Evolutionary conservation across 2,113 vertebrate genomes (phyloP).

Genomic region (Anhinga rufa): DNA sequence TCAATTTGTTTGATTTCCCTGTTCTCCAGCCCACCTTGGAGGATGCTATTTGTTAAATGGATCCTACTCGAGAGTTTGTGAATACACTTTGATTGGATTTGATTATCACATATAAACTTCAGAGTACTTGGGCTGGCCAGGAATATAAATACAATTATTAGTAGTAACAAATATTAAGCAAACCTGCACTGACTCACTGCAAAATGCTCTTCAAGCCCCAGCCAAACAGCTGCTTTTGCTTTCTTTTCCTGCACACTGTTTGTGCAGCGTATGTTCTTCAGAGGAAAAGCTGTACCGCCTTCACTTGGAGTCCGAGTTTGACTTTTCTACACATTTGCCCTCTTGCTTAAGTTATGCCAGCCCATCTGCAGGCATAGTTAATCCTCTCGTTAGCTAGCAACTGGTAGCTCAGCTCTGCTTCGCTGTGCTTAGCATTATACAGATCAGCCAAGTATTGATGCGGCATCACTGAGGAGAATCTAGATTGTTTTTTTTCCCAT

Average conservation of each 20-base stretch:
- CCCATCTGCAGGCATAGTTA: conserved; percentile 21
- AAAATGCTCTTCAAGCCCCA: background rate
- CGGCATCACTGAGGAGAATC: conserved; percentile 48
- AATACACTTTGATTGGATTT: background rate
- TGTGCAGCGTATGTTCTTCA: background rate
- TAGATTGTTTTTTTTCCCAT: conserved; percentile 2
- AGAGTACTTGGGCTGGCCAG: background rate
- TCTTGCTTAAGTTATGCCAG: conserved; percentile 9
- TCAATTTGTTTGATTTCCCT: background rate
- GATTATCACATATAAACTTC: background rate
- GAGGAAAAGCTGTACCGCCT: background rate
- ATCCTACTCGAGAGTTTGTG: background rate
- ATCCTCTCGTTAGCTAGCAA: conserved; percentile 43
- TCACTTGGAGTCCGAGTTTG: background rate
- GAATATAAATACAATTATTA: background rate
- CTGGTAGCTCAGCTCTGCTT: conserved; percentile 33
- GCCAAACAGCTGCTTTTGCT: background rate
- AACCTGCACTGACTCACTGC: background rate
- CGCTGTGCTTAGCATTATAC: conserved; percentile 14
- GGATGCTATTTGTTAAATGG: background rate
- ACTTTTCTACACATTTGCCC: background rate
- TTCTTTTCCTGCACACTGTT: background rate
- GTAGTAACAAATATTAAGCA: background rate
- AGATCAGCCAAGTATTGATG: conserved; percentile 58
- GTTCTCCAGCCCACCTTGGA: background rate